Base-by-base conservation (phyloP, 2,888 invertebrate genomes). In the Lasioglossum villosulum region DNA sequence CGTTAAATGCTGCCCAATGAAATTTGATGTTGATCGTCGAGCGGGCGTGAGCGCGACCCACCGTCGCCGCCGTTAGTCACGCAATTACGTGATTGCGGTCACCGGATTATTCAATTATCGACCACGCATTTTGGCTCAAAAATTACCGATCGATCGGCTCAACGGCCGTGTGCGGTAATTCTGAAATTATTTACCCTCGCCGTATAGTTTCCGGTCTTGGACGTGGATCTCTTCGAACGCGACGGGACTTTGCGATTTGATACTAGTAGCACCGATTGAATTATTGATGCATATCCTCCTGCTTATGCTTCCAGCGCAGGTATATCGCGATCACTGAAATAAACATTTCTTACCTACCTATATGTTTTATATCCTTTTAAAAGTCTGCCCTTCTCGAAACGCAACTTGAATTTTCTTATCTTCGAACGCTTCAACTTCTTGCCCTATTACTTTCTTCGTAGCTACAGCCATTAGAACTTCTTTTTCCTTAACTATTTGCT, bases 21-120 rank as follows among this genome's bases (percentile, higher is more conserved):
- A 91, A 90, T 92, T 91, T 89, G 89, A 92, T 89, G 90, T 89
- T 89, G 91, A 91, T 91, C 86, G 89, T 72, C 75, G 71, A 68
- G 10, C 73, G 23, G 23, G 73, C 42, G 52, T 76, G 23, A 45
- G 45, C 75, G 52, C 63, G 68, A 30, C 48, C 66, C 70, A 48
- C 23, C n/a, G 82, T 14, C 63, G 82, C 16, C 63, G 23, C 71
- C 70, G 76, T 75, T 81, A 75, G 79, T 75, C 79, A 82, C 79
- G 86, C 86, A 80, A 87, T 87, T 86, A 87, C 86, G 75, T 74
- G 83, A 86, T 83, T 81, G 87, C 87, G 42, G 72, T 71, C 70
- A 75, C 37, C 19, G 73, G 77, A 78, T 87, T 86, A 83, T 78
- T 78, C 74, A 74, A 80, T 80, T 83, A 83, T 78, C 72, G 75